These are phyloP conservation scores for Tyto alba DNA, from an alignment of 2,113 vertebrate species.

Conservation along the genomic window DNA sequence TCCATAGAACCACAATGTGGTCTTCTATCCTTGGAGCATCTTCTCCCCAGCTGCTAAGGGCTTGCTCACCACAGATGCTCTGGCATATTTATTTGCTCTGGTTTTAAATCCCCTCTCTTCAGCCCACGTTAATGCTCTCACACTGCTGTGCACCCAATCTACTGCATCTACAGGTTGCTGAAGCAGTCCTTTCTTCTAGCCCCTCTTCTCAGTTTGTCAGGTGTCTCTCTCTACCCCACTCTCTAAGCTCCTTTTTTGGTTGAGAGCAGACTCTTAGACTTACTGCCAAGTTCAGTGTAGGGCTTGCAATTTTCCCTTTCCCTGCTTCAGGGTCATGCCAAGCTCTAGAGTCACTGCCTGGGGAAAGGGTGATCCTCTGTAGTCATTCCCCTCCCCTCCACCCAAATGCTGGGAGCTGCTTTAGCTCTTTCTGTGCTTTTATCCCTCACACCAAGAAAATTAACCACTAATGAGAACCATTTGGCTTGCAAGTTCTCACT, in stretches of 20 bases:
- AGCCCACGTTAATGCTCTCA: background rate
- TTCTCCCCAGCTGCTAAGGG: background rate
- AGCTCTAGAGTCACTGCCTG: background rate
- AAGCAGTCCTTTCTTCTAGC: background rate
- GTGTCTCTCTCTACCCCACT: background rate
- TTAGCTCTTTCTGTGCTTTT: constrained; percentile 16
- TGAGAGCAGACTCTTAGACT: background rate
- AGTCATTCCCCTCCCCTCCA: background rate
- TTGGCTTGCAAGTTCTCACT: background rate
- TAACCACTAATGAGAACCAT: constrained; percentile 26
- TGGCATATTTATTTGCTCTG: background rate
- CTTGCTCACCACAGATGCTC: background rate
- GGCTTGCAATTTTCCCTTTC: background rate
- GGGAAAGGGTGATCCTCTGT: background rate
- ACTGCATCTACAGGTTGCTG: background rate
- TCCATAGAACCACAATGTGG: background rate
- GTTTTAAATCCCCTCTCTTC: background rate
- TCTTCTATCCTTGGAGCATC: background rate
- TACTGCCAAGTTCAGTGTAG: background rate
- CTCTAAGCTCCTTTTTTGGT: background rate
- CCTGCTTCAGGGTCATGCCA: background rate
- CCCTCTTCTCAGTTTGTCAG: background rate
- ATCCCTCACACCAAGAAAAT: constrained; percentile 39
- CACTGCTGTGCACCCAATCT: background rate
- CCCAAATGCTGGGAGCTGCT: background rate